These are phyloP conservation scores for Phalacrocorax carbo DNA, from an alignment of 2,113 vertebrate genomes.

Conservation along the genomic window DNA sequence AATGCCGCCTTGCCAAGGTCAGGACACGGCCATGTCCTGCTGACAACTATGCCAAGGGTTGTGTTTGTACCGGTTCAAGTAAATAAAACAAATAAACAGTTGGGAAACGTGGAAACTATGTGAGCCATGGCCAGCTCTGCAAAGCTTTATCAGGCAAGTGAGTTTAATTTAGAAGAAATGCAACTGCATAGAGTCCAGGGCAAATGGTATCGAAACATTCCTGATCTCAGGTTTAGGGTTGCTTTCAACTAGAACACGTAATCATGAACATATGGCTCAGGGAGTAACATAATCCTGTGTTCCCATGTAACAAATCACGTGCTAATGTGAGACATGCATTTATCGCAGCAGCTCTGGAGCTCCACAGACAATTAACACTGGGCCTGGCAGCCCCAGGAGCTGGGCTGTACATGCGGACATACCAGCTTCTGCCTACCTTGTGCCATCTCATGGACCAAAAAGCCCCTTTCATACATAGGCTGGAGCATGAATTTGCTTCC, in stretches of 20 bases:
- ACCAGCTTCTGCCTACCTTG: background rate
- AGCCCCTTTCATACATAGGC: rapidly evolving
- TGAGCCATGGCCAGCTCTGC: background rate
- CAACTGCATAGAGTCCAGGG: background rate
- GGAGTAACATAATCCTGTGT: background rate
- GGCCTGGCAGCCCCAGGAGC: background rate
- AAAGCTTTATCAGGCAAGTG: background rate
- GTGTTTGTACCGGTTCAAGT: background rate
- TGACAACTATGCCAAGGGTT: background rate
- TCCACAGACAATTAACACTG: background rate
- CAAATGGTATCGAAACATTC: background rate
- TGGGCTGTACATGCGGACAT: background rate
- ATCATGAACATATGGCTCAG: background rate
- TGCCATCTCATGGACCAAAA: background rate
- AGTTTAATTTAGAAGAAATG: conserved; percentile 24
- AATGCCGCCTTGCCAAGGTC: conserved; percentile 18
- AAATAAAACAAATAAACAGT: conserved; percentile 45
- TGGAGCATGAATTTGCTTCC: background rate
- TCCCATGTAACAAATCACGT: background rate
- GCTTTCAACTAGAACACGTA: background rate
- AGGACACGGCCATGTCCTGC: background rate
- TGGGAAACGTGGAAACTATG: conserved; percentile 60
- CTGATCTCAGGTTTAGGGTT: background rate
- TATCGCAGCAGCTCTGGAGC: background rate
- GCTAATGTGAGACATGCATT: background rate